Base-by-base conservation (phyloP, 1,140 invertebrate genomes). In the Drosophila subobscura region DNA sequence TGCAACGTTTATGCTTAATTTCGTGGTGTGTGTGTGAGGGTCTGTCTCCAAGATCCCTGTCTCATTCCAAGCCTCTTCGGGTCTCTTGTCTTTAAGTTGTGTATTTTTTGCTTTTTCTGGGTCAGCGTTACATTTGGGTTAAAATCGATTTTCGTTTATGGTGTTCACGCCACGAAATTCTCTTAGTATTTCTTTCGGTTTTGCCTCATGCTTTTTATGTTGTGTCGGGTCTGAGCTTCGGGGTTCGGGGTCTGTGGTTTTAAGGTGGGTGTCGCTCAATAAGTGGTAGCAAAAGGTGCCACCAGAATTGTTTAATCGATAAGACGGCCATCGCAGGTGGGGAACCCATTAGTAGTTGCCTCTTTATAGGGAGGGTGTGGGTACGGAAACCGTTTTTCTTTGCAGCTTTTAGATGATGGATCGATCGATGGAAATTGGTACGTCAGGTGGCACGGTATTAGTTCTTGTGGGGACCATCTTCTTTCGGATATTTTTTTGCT, bases 111-210 rank as follows among this genome's bases (percentile, higher is more conserved):
- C 45, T 49, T 33, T 73, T 73, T 75, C 71, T 75, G 72, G 72
- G 72, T 75, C 72, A 75, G 53, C 72, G 71, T 66, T 53, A 75
- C 72, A 75, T 74, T 75, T 75, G 61, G 72, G 72, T 75, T 75
- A 59, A 66, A 76, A 76, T 75, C 58, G 72, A 76, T 77, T 77
- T 76, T 76, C 72, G 72, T 76, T 75, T 76, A 75, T 75, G 55
- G 54, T 27, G 64, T 72, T 44, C 25, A 50, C 42, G 44, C 37
- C 33, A 51, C 57, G 44, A 45, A 65, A 54, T 56, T 51, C 37
- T 50, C 12, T 20, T 8, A n/a, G 40, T 53, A 12, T 54, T 23
- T n/a, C 29, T 23, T 50, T 29, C 33, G 57, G 33, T 47, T 44
- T 47, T 47, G 50, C 52, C 60, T 60, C 52, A 60, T 76, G 51